Evolutionary conservation across 2,113 vertebrate species (phyloP), one percentile per base, ranked within the genome.

Genomic region (Myiozetetes cayanensis): DNA sequence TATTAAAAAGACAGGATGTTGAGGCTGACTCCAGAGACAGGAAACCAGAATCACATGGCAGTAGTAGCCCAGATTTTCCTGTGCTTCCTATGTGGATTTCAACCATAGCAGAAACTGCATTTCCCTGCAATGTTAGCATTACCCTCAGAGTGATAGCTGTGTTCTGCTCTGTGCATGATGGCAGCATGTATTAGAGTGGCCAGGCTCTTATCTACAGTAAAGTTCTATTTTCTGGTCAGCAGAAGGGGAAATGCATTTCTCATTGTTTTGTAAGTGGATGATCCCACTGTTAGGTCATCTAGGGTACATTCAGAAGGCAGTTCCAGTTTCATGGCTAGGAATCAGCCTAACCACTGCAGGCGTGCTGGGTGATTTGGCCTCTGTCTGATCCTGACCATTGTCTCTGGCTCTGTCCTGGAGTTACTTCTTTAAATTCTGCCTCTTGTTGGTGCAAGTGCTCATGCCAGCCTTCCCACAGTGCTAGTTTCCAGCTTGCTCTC

Each of bases 401-500:
- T 16, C 43, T 76, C 78, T 89, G 62, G 28, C 35, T 12, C 14
- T 87, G 39, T 41, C 33, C 49, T 2, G 8, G 19, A 37, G 39
- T 2, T 68, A 12, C 25, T 41, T 0, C 35, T 59, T 39, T 39
- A 24, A 22, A 17, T 73, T 20, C 39, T 41, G 11, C 8, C 22
- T 58, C 15, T 70, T 1, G 0, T 1, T 53, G 70, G 22, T 44
- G 74, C 49, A 21, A 35, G 58, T 76, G 30, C n/a, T 87, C 2
- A 0, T 72, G 68, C 9, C 18, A 61, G n/a, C 44, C 52, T 76
- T 20, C 4, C 4, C 72, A 24, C 70, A 46, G 30, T 4, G 3
- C 33, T 68, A 1, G 0, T 30, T 39, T 21, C 58, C 41, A 72
- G 43, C 37, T 62, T 5, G 0, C n/a, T 12, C 27, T n/a, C 44